Conservation (phyloP, 37 sponge, comb jelly and placozoan genomes). For the Cladorhizidae sp. region DNA sequence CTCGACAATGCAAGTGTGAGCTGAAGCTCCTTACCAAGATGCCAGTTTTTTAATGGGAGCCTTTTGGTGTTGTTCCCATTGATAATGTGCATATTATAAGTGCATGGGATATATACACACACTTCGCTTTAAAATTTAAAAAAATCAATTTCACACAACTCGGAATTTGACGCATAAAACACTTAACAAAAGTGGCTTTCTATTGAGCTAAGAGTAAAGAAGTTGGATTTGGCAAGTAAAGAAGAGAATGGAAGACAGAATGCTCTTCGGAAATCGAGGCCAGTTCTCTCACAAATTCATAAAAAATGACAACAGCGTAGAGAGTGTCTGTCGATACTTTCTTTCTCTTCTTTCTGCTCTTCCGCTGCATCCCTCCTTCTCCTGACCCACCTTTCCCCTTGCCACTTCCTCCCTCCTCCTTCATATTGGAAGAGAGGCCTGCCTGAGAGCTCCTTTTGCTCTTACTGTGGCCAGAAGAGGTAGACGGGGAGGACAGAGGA, state of each 20-base stretch:
- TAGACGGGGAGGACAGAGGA: no score
- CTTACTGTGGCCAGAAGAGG: not conserved
- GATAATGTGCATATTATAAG: no score
- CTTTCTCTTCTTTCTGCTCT: conserved; percentile 31
- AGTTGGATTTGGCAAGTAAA: conserved; percentile 10
- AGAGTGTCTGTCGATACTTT: conserved; percentile 62
- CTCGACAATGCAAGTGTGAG: no score
- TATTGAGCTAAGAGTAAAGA: not conserved
- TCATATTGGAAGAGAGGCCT: not conserved
- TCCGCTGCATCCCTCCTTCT: not conserved
- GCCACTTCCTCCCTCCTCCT: not conserved
- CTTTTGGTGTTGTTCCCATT: no score
- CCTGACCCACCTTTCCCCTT: not conserved
- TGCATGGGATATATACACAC: no score
- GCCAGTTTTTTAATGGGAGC: no score
- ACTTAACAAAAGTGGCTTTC: no score
- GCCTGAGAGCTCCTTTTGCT: conserved; percentile 18
- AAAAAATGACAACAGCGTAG: conserved; percentile 79
- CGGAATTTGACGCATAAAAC: no score
- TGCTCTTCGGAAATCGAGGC: conserved; percentile 79
- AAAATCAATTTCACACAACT: no score
- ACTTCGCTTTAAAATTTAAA: no score
- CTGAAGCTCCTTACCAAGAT: no score
- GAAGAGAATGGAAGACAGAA: conserved; percentile 37
- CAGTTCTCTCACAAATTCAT: conserved; percentile 82